Evolutionary conservation across 1,140 invertebrate genomes (phyloP).

Genomic region (Hermetia illucens): DNA sequence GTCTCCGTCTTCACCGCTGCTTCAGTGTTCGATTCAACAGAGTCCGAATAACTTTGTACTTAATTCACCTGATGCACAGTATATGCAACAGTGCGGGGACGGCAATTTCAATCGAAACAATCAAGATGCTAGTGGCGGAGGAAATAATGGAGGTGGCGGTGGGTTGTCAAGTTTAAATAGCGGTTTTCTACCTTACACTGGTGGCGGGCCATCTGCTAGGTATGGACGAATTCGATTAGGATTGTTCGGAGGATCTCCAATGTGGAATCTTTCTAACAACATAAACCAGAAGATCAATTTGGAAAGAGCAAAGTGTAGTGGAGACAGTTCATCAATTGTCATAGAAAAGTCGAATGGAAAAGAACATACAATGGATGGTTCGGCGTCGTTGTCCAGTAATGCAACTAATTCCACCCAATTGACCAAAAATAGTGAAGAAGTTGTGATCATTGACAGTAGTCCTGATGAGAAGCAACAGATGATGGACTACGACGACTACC

Average conservation of each 20-base stretch:
- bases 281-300: constrained; percentile 14
- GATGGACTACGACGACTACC: constrained; percentile 43
- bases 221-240: constrained; percentile 42
- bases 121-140: constrained; percentile 31
- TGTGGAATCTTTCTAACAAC: constrained; percentile 39
- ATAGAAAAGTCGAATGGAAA: no score
- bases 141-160: constrained; percentile 33
- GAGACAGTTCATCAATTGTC: constrained; percentile 5
- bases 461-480: constrained; percentile 30
- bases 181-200: constrained; percentile 29
- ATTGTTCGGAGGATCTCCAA: constrained; percentile 54
- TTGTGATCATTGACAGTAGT: constrained; percentile 26
- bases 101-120: constrained; percentile 25
- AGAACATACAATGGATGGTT: neutral
- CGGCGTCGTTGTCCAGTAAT: constrained; percentile 26
- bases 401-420: neutral
- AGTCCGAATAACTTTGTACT: constrained; percentile 32
- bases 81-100: constrained; percentile 39
- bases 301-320: no score
- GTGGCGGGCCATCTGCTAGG: constrained; percentile 33
- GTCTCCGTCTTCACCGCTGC: no score
- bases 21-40: constrained; percentile 36
- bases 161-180: constrained; percentile 37
- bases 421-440: constrained; percentile 9
- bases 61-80: no score